These are phyloP conservation scores for Nipponacmea schrenckii DNA, from an alignment of 2,888 invertebrate genomes.

Conservation along the genomic window DNA sequence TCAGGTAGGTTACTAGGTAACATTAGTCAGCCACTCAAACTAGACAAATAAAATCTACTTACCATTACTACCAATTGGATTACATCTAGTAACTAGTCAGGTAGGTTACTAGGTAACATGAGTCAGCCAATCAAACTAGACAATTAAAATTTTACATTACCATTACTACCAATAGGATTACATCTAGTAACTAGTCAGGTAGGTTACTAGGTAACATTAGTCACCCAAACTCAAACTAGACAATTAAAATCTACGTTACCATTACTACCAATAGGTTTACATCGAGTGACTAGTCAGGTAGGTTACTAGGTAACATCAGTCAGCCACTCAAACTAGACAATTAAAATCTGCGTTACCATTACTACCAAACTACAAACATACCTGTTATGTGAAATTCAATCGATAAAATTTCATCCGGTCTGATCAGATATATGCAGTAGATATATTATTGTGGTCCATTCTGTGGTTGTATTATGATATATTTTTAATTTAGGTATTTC, in stretches of 20 bases:
- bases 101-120: constrained; percentile 62
- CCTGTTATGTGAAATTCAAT: constrained; percentile 60
- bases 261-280: constrained; percentile 58
- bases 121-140: constrained; percentile 62
- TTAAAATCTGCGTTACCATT: constrained; percentile 61
- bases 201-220: not conserved
- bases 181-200: constrained; percentile 64
- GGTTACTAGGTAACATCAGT: not conserved
- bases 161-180: constrained; percentile 59
- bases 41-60: constrained; percentile 62
- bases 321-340: constrained; percentile 62
- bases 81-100: constrained; percentile 61
- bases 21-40: constrained; percentile 65
- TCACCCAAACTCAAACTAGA: constrained; percentile 51
- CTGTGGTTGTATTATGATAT: no score
- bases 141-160: constrained; percentile 61
- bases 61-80: constrained; percentile 60
- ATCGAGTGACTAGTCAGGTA: constrained; percentile 63
- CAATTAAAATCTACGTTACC: constrained; percentile 62
- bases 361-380: no score
- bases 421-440: no score
- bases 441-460: no score
- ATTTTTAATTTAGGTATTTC: constrained; percentile 54
- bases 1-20: constrained; percentile 59
- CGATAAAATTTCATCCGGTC: no score